Evolutionary conservation across 2,888 invertebrate genomes (phyloP).

Genomic region (Ophioninae sp.): DNA sequence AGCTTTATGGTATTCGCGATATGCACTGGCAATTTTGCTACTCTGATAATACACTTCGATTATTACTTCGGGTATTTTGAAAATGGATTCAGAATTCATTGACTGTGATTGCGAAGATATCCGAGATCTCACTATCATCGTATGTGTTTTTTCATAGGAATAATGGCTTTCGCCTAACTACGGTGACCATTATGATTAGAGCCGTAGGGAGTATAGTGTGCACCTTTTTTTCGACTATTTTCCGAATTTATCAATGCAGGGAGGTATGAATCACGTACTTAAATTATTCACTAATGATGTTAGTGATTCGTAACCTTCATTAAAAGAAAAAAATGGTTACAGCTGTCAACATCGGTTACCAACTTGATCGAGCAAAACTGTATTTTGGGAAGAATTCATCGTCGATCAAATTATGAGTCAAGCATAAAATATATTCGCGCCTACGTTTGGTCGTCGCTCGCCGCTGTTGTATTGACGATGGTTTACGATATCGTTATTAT

Average conservation of each 20-base stretch:
- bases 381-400: slow-evolving; percentile 51
- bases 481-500: no score
- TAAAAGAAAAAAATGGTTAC: neutral
- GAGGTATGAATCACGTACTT: slow-evolving; percentile 25
- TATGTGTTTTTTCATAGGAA: neutral
- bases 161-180: slow-evolving; percentile 8
- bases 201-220: slow-evolving; percentile 15
- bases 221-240: slow-evolving; percentile 28
- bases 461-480: no score
- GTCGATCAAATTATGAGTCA: slow-evolving; percentile 43
- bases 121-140: no score
- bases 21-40: slow-evolving; percentile 30
- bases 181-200: slow-evolving; percentile 25
- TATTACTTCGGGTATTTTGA: neutral
- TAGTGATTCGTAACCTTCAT: neutral
- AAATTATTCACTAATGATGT: neutral
- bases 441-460: no score
- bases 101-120: no score
- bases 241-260: slow-evolving; percentile 39
- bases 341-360: slow-evolving; percentile 49
- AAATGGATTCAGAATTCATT: neutral
- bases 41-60: neutral
- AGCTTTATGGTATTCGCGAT: neutral
- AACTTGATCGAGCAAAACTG: slow-evolving; percentile 41
- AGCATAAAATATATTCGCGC: neutral